Evolutionary conservation across 2,113 vertebrate species (phyloP).

Genomic region (Onychorhynchus coronatus): DNA sequence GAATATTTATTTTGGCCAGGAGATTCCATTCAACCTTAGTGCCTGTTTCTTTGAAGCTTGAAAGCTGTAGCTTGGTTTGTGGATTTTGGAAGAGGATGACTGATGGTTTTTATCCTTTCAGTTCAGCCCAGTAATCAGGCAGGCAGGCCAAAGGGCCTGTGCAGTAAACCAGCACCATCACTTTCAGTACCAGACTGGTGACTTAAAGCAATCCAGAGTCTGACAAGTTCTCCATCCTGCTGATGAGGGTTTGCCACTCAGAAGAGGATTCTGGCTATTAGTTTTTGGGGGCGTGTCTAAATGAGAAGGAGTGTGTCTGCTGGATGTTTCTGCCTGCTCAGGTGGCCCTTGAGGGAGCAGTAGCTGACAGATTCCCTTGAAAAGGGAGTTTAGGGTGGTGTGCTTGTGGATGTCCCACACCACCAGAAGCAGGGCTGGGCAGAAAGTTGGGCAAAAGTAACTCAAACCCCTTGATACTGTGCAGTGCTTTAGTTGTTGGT

Average conservation of each 20-base stretch:
- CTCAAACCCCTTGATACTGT: background rate
- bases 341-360: background rate
- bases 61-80: background rate
- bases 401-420: background rate
- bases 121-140: background rate
- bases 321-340: background rate
- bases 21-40: background rate
- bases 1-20: slow-evolving; percentile 48
- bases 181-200: background rate
- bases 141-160: background rate
- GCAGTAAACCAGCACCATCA: background rate
- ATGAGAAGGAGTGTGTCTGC: background rate
- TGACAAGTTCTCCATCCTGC: background rate
- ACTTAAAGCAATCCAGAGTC: background rate
- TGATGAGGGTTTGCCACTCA: background rate
- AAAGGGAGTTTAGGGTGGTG: background rate
- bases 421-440: background rate
- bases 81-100: slow-evolving; percentile 34
- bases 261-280: background rate
- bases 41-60: slow-evolving; percentile 19
- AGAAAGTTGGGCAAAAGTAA: background rate
- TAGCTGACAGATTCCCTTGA: background rate
- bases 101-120: background rate
- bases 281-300: background rate
- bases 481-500: background rate